These are phyloP conservation scores for Bombus consobrinus DNA, from an alignment of 1,140 invertebrate species.

Conservation along the genomic window DNA sequence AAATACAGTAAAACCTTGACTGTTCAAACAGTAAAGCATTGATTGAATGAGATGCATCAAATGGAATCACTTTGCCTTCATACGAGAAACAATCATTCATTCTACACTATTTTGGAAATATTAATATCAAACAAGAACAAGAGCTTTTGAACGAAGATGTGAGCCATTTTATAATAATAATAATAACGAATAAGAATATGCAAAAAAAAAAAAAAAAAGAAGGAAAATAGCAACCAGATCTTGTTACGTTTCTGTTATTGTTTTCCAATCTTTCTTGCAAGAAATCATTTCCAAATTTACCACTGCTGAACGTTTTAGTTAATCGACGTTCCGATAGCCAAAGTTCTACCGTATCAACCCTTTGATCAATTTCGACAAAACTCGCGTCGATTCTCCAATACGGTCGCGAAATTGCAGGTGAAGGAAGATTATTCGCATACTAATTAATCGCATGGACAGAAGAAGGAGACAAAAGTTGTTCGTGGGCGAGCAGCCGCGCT, in stretches of 20 bases:
- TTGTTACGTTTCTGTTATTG: too few relatives aligned
- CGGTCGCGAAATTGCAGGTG: slow-evolving; percentile 13
- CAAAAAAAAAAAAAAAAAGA: too few relatives aligned
- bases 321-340: too few relatives aligned
- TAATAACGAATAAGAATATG: too few relatives aligned
- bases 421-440: slow-evolving; percentile 49
- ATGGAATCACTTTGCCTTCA: background rate
- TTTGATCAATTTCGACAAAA: background rate
- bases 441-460: slow-evolving; percentile 26
- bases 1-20: background rate
- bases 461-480: slow-evolving; percentile 5
- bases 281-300: too few relatives aligned
- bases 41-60: too few relatives aligned
- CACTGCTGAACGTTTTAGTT: too few relatives aligned
- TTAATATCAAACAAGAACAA: background rate
- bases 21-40: too few relatives aligned
- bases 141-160: background rate
- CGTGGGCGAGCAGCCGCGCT: slow-evolving; percentile 20
- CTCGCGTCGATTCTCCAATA: background rate
- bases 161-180: too few relatives aligned
- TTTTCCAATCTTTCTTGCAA: too few relatives aligned
- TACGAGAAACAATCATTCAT: background rate
- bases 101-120: background rate
- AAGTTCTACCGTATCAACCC: too few relatives aligned
- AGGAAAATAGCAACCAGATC: too few relatives aligned